Evolutionary conservation across 2,113 vertebrate species (phyloP).

Genomic region (Psilopogon haemacephalus): DNA sequence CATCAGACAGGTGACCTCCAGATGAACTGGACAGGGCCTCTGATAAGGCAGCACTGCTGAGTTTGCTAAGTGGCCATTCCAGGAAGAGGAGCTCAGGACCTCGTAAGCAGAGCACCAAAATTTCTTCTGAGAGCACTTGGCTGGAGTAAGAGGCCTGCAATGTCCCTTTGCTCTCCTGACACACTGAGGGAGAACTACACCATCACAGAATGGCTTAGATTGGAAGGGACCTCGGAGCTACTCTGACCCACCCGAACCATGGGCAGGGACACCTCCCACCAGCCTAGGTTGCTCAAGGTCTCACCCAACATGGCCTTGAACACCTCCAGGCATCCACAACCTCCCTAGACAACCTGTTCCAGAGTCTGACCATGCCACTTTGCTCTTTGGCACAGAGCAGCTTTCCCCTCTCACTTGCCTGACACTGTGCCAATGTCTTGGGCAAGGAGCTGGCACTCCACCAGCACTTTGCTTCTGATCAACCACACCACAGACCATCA

Average conservation of each 20-base stretch:
- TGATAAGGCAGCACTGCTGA: too few species aligned
- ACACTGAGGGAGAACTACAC: rapidly evolving
- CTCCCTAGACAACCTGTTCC: too few species aligned
- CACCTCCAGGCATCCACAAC: too few species aligned
- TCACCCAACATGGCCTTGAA: too few species aligned
- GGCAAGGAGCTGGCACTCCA: background rate
- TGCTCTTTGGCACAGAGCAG: background rate
- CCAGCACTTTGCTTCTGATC: background rate
- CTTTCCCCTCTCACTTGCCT: background rate
- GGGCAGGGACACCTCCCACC: too few species aligned
- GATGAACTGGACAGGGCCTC: background rate
- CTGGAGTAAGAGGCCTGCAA: background rate
- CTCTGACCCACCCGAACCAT: too few species aligned
- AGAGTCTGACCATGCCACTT: too few species aligned
- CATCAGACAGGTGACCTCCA: background rate
- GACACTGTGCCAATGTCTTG: rapidly evolving
- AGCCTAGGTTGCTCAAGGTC: too few species aligned
- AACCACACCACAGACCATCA: background rate
- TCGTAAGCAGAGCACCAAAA: background rate
- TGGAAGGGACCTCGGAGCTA: too few species aligned
- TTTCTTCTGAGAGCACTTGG: rapidly evolving
- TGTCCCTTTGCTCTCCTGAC: background rate
- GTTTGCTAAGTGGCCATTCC: background rate
- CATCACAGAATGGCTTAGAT: too few species aligned
- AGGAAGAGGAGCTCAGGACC: too few species aligned